A percentile compares a stretch with the other conserved stretches of the same genome.
phyloP scores from a whole-genome alignment of 2,797 vertebrate species.

The Chelidonichthys spinosus region DNA sequence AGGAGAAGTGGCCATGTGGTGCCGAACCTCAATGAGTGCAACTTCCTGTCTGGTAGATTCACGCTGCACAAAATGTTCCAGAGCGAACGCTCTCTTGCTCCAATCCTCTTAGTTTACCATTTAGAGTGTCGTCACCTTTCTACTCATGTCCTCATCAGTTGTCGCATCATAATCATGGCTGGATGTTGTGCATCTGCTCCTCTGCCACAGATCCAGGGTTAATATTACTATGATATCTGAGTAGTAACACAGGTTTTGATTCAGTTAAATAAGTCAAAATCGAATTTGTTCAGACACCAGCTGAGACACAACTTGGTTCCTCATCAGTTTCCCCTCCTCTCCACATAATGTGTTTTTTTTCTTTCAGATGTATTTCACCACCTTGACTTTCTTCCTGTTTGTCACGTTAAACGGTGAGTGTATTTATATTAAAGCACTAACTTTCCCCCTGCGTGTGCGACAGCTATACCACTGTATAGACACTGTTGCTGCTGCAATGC shows the following conservation, averaged over 20 bases:
- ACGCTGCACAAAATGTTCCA: slow-evolving; percentile 40
- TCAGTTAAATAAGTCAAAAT: not conserved
- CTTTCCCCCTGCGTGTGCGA: not conserved
- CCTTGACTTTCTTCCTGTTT: slow-evolving; percentile 57
- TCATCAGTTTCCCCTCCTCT: slow-evolving; percentile 1
- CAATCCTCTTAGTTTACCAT: not conserved
- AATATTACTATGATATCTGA: not conserved
- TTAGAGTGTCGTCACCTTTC: not conserved
- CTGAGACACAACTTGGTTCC: not conserved
- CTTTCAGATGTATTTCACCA: slow-evolving; percentile 73
- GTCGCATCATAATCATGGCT: slow-evolving; percentile 2
- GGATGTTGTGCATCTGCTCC: slow-evolving; percentile 4
- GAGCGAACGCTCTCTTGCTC: not conserved
- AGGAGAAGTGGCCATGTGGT: slow-evolving; percentile 50
- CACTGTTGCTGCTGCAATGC: too few species aligned
- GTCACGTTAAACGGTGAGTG: slow-evolving; percentile 73
- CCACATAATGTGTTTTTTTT: not conserved
- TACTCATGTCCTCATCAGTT: slow-evolving; percentile 7
- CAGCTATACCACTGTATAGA: not conserved
- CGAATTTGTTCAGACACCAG: not conserved
- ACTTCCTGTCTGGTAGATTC: slow-evolving; percentile 56
- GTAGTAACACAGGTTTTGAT: not conserved
- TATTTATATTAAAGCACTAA: not conserved
- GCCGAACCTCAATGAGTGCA: slow-evolving; percentile 25
- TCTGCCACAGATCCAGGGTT: slow-evolving; percentile 7